phyloP scores from a whole-genome alignment of 1,140 invertebrate genomes.

The Zaprionus vittiger region DNA sequence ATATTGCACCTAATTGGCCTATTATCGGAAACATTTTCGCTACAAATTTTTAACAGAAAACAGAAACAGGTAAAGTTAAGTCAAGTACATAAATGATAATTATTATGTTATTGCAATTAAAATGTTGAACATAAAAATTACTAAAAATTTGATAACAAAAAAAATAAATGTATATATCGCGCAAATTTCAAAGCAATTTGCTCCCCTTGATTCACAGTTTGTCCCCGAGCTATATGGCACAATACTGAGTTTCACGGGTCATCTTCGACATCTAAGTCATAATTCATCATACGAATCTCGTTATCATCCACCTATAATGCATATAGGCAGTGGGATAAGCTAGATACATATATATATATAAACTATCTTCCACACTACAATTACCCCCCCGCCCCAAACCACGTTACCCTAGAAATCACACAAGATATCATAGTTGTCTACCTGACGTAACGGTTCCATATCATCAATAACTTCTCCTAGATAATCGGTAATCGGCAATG shows the following conservation, averaged over 20 bases:
- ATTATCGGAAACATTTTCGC: conserved; percentile 70
- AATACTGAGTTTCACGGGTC: conserved; percentile 61
- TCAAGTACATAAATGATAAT: conserved; percentile 3
- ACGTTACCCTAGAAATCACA: conserved; percentile 67
- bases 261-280: conserved; percentile 42
- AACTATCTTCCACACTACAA: conserved; percentile 1
- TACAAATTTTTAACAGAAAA: conserved; percentile 55
- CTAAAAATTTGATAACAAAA: background rate
- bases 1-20: conserved; percentile 84
- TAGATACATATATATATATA: conserved; percentile 12
- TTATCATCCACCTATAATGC: conserved; percentile 50
- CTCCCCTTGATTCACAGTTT: conserved; percentile 1
- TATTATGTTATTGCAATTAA: background rate
- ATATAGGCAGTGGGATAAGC: conserved; percentile 13
- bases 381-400: background rate
- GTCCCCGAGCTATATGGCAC: conserved; percentile 62
- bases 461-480: conserved; percentile 85
- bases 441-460: conserved; percentile 68
- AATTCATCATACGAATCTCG: conserved; percentile 58
- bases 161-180: background rate
- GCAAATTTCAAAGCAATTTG: conserved; percentile 2
- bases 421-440: conserved; percentile 83
- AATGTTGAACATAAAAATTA: background rate
- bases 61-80: conserved; percentile 10
- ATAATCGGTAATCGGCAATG: conserved; percentile 84